Base-by-base conservation (phyloP, 1,140 invertebrate species). In the Maniola jurtina region DNA sequence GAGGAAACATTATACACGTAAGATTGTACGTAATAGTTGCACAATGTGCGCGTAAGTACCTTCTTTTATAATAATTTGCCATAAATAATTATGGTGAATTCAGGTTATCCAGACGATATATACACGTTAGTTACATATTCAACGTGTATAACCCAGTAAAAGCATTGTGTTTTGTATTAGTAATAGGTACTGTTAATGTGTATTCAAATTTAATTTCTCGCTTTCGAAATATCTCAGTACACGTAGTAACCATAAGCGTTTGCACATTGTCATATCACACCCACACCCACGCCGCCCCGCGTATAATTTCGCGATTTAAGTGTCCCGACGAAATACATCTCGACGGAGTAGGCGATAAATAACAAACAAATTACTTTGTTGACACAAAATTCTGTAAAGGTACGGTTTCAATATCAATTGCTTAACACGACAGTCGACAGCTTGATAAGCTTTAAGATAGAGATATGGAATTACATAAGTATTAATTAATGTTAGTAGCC, bases 271-370 rank as follows among this genome's bases (percentile, higher is more conserved):
- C 82, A 85, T 83, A 86, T 78, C 71, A 77, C 80, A 77, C 85
- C 83, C 81, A 88, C 84, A 76, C 73, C 45, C 45, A 40, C 42
- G 9, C 42, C 52, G 25, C 52, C 52, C 16, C 70, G 62, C 64
- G 81, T 77, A 90, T 90, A 88, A 89, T 88, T 86, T 75, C 81
- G 67, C 80, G 81, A 88, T 84, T 81, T 83, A 83, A 80, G 71
- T 72, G 75, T 79, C 72, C 70, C 75, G 71, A 73, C 79, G 81
- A 85, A 86, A 86, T 79, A 84, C 79, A 81, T 85, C 80, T 76
- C 71, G 72, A 69, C 66, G 72, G 75, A 75, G 72, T 59, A 72
- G 75, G 77, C 76, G 75, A 86, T 89, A 89, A 88, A 89, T 86
- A 84, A 84, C 76, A 68, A 72, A 82, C 82, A 86, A 88, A 89